phyloP scores from a whole-genome alignment of 2,888 invertebrate species.

The Morpho achilles region DNA sequence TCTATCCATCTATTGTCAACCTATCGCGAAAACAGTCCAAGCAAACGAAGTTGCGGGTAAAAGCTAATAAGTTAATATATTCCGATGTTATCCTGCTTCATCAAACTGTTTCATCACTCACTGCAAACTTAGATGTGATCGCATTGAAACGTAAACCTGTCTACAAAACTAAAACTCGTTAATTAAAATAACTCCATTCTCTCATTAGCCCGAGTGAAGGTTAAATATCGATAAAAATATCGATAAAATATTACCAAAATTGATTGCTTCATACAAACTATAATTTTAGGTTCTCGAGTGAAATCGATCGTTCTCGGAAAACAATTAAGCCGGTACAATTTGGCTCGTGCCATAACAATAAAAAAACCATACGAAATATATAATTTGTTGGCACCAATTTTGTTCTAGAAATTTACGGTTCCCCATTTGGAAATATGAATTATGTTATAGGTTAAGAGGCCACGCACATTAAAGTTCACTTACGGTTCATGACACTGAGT shows the following conservation, averaged over 20 bases:
- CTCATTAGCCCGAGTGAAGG: constrained; percentile 2
- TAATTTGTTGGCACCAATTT: constrained; percentile 38
- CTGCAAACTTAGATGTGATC: no score
- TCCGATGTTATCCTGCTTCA: no score
- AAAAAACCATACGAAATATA: constrained; percentile 27
- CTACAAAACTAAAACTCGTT: not conserved
- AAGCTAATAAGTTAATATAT: no score
- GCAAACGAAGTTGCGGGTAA: no score
- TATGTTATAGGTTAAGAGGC: constrained; percentile 13
- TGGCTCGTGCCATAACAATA: constrained; percentile 56
- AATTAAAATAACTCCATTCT: not conserved
- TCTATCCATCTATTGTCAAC: no score
- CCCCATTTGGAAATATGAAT: constrained; percentile 2
- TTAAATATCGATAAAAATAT: constrained; percentile 7
- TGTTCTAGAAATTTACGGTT: constrained; percentile 25
- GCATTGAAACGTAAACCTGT: no score
- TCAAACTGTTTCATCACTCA: no score
- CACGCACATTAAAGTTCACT: not conserved
- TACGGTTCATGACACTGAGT: no score
- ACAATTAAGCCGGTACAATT: constrained; percentile 39
- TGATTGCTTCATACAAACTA: constrained; percentile 23
- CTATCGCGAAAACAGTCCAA: no score
- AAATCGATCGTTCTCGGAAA: constrained; percentile 44
- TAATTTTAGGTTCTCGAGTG: constrained; percentile 32
- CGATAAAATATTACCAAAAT: constrained; percentile 8